These are phyloP conservation scores for Procambarus virginalis DNA, from an alignment of 1,140 invertebrate genomes.

Conservation along the genomic window DNA sequence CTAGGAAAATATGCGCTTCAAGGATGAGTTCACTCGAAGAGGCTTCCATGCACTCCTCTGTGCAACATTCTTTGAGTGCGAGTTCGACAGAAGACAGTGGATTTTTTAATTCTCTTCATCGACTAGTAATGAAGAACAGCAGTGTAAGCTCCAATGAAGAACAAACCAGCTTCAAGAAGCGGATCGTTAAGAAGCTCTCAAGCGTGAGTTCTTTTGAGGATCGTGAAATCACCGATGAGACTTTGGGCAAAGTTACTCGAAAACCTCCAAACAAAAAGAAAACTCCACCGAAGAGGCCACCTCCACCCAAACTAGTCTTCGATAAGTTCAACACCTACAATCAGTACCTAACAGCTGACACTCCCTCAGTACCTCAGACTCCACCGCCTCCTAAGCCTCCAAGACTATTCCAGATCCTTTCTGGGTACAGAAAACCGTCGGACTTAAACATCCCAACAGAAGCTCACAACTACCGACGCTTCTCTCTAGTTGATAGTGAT, in stretches of 20 bases:
- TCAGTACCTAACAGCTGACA: constrained; percentile 24
- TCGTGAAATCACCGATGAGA: constrained; percentile 10
- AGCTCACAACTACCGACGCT: constrained; percentile 61
- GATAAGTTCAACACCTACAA: constrained; percentile 51
- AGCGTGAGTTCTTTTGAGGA: constrained; percentile 57
- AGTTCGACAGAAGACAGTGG: constrained; percentile 54
- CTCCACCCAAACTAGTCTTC: constrained; percentile 39
- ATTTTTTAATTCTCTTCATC: constrained; percentile 48
- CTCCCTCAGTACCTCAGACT: constrained; percentile 22
- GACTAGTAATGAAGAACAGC: constrained; percentile 45
- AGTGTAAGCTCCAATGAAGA: constrained; percentile 52
- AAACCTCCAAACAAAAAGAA: constrained; percentile 37
- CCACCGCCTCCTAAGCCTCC: constrained; percentile 65
- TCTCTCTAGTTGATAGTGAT: constrained; percentile 64
- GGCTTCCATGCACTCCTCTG: neutral
- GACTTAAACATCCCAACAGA: neutral
- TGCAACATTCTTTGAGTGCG: constrained; percentile 18
- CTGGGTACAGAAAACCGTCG: constrained; percentile 28
- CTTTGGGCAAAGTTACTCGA: constrained; percentile 16
- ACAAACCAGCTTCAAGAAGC: constrained; percentile 38
- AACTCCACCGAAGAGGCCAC: constrained; percentile 44
- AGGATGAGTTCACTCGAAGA: neutral
- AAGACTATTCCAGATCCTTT: constrained; percentile 63
- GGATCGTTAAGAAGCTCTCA: constrained; percentile 43
- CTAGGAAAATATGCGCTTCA: neutral